Evolutionary conservation across 2,113 vertebrate genomes (phyloP).

Genomic region (Otolemur garnettii): DNA sequence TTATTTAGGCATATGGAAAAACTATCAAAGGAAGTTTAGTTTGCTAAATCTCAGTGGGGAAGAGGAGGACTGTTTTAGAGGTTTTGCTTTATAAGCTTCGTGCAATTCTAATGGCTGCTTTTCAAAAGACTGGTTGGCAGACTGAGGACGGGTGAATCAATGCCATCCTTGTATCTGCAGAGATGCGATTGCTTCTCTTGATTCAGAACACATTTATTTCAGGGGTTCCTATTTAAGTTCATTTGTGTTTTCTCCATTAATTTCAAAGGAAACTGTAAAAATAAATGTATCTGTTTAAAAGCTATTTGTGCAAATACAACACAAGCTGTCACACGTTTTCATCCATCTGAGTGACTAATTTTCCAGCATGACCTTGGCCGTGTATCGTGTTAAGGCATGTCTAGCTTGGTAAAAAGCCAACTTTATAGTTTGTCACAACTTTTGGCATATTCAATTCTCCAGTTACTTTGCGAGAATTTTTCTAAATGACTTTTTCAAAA

Average conservation of each 20-base stretch:
- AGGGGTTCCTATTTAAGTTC: background rate
- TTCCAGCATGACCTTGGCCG: slow-evolving; percentile 58
- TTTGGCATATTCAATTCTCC: slow-evolving; percentile 62
- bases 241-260: slow-evolving; percentile 55
- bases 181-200: slow-evolving; percentile 6
- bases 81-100: slow-evolving; percentile 16
- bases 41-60: background rate
- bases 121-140: background rate
- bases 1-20: slow-evolving; percentile 61
- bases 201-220: slow-evolving; percentile 20
- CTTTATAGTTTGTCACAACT: slow-evolving; percentile 49
- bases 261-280: slow-evolving; percentile 58
- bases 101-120: background rate
- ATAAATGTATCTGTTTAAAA: slow-evolving; percentile 32
- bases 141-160: background rate
- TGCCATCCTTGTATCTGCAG: slow-evolving; percentile 54
- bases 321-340: slow-evolving; percentile 48
- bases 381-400: slow-evolving; percentile 19
- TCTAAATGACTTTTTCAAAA: slow-evolving; percentile 65
- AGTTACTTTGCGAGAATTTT: slow-evolving; percentile 58
- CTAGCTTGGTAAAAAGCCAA: slow-evolving; percentile 63
- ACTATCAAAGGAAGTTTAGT: slow-evolving; percentile 49
- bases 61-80: background rate
- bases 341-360: slow-evolving; percentile 50
- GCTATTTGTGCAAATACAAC: slow-evolving; percentile 52